Percentiles rank a stretch among this genome's conserved stretches.
Conservation (phyloP, 2,113 vertebrate species). For the Vimba vimba region DNA sequence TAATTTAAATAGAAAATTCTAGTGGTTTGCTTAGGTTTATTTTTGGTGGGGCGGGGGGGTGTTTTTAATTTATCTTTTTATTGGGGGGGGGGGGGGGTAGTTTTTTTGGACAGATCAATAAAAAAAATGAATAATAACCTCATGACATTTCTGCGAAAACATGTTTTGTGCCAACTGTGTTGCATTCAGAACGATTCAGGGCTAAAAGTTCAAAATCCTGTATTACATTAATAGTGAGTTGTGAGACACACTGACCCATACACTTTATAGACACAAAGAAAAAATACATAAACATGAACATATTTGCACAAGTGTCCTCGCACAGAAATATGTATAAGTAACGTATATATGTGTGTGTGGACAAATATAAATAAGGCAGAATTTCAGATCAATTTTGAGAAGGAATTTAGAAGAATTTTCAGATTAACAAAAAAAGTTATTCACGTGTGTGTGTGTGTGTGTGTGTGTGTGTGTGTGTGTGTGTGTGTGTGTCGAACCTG, state of each 20-base stretch:
- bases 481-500: slow-evolving; percentile 25
- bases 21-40: not conserved
- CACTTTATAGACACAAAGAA: not conserved
- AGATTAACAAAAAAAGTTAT: slow-evolving; percentile 31
- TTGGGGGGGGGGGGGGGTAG: not conserved
- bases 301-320: not conserved
- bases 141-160: not conserved
- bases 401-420: not conserved
- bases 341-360: too few species aligned
- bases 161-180: not conserved
- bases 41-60: not conserved
- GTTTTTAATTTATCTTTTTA: not conserved
- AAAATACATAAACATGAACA: not conserved
- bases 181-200: not conserved
- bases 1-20: not conserved
- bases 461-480: not conserved
- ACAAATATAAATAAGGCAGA: not conserved
- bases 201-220: not conserved
- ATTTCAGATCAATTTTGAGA: not conserved
- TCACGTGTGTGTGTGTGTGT: not conserved
- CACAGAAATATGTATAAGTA: not conserved
- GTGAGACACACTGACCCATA: not conserved
- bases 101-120: not conserved
- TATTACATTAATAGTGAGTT: not conserved
- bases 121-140: not conserved